Evolutionary conservation across 2,113 vertebrate species (phyloP).

Genomic region (Ophiodon elongatus): DNA sequence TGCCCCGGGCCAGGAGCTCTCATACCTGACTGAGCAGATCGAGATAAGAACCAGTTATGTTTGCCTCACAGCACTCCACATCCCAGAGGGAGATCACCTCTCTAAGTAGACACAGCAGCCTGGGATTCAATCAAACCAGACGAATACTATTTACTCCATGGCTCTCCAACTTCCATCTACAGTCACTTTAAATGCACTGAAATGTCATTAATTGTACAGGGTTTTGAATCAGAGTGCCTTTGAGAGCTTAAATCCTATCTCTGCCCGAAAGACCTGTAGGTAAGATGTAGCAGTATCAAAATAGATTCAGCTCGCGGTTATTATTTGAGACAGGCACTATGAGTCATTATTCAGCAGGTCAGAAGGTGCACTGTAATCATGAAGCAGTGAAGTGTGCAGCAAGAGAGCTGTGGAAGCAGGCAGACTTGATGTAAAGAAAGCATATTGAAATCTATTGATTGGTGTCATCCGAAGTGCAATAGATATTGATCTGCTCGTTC

Average conservation of each 20-base stretch:
- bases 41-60: slow-evolving; percentile 79
- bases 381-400: slow-evolving; percentile 1
- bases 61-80: slow-evolving; percentile 75
- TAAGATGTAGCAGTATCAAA: not conserved
- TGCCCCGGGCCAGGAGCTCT: slow-evolving; percentile 64
- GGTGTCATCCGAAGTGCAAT: not conserved
- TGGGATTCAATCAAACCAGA: slow-evolving; percentile 57
- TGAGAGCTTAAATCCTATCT: not conserved
- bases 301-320: not conserved
- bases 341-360: not conserved
- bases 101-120: slow-evolving; percentile 55
- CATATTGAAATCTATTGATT: slow-evolving; percentile 5
- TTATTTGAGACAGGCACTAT: slow-evolving; percentile 4
- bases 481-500: not conserved
- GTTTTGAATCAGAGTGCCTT: not conserved
- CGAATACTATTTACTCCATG: slow-evolving; percentile 42
- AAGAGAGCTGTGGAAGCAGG: not conserved
- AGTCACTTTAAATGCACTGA: slow-evolving; percentile 24
- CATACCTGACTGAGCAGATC: slow-evolving; percentile 77
- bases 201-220: slow-evolving; percentile 31
- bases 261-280: slow-evolving; percentile 9
- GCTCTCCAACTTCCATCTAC: slow-evolving; percentile 31
- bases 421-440: not conserved
- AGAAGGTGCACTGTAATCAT: slow-evolving; percentile 1
- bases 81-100: slow-evolving; percentile 71